Evolutionary conservation across 1,140 invertebrate species (phyloP).

Genomic region (Grapholita molesta): DNA sequence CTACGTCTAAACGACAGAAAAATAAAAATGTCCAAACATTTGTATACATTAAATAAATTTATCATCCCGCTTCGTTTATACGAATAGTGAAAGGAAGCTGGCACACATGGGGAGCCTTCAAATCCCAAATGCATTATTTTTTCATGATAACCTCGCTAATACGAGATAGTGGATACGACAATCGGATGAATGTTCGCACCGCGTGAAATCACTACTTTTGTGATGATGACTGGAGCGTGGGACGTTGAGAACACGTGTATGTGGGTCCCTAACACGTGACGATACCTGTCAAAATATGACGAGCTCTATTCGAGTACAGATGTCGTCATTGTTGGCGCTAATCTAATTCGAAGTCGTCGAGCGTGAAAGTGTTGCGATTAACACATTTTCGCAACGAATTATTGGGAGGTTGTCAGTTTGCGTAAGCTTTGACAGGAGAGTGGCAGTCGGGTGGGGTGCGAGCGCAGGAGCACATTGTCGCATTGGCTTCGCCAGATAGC

Average conservation of each 20-base stretch:
- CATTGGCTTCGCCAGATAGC: slow-evolving; percentile 40
- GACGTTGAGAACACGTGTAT: slow-evolving; percentile 62
- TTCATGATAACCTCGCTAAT: slow-evolving; percentile 69
- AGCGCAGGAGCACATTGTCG: slow-evolving; percentile 24
- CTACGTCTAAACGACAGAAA: slow-evolving; percentile 70
- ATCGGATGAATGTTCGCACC: slow-evolving; percentile 70
- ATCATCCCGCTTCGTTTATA: slow-evolving; percentile 68
- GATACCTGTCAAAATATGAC: slow-evolving; percentile 76
- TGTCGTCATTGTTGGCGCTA: slow-evolving; percentile 68
- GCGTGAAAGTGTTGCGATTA: slow-evolving; percentile 72
- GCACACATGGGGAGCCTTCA: slow-evolving; percentile 68
- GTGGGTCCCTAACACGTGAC: slow-evolving; percentile 54
- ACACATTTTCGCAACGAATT: slow-evolving; percentile 75
- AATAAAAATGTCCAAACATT: slow-evolving; percentile 78
- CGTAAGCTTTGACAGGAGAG: slow-evolving; percentile 74
- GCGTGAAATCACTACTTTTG: slow-evolving; percentile 74
- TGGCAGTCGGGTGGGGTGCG: slow-evolving; percentile 57
- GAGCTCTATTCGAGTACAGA: slow-evolving; percentile 64
- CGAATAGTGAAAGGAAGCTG: slow-evolving; percentile 67
- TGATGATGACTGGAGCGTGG: slow-evolving; percentile 40
- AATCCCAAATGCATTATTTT: slow-evolving; percentile 74
- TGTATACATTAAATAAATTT: slow-evolving; percentile 78
- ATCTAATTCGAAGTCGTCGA: slow-evolving; percentile 70
- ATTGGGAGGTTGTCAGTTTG: slow-evolving; percentile 73
- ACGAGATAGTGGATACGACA: slow-evolving; percentile 68